phyloP scores from a whole-genome alignment of 1,140 invertebrate species.

The Habropoda laboriosa region DNA sequence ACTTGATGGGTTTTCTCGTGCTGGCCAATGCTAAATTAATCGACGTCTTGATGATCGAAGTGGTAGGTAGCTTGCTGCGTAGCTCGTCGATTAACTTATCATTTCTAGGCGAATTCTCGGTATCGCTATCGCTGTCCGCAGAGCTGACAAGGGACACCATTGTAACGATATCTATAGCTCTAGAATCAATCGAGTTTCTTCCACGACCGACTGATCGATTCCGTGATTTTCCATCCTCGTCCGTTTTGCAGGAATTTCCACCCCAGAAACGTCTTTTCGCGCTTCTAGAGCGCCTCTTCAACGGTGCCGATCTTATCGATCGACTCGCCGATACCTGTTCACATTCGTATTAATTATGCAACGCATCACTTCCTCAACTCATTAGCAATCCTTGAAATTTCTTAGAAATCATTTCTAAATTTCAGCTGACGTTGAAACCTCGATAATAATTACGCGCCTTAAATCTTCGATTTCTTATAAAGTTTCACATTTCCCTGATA shows the following conservation, averaged over 20 bases:
- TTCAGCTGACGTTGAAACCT: too few relatives aligned
- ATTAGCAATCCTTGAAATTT: too few relatives aligned
- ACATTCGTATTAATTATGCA: neutral
- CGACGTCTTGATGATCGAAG: conserved; percentile 77
- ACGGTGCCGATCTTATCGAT: conserved; percentile 73
- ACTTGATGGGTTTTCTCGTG: conserved; percentile 80
- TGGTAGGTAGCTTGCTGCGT: conserved; percentile 77
- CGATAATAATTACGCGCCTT: too few relatives aligned
- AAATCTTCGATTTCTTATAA: too few relatives aligned
- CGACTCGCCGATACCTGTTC: conserved; percentile 52
- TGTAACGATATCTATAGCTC: conserved; percentile 79
- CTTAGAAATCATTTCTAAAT: too few relatives aligned
- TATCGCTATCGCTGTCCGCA: conserved; percentile 82
- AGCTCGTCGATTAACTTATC: conserved; percentile 77
- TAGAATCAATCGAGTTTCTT: conserved; percentile 52
- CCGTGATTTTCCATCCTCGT: conserved; percentile 54
- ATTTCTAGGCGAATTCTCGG: conserved; percentile 73
- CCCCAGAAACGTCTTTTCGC: conserved; percentile 67
- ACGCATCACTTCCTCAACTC: too few relatives aligned
- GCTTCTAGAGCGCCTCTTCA: conserved; percentile 73
- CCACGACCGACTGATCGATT: conserved; percentile 33
- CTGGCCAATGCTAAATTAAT: conserved; percentile 60
- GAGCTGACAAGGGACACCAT: conserved; percentile 84
- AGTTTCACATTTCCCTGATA: too few relatives aligned
- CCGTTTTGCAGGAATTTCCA: conserved; percentile 40